Evolutionary conservation across 2,888 invertebrate species (phyloP).

Genomic region (Abrostola triplasia): DNA sequence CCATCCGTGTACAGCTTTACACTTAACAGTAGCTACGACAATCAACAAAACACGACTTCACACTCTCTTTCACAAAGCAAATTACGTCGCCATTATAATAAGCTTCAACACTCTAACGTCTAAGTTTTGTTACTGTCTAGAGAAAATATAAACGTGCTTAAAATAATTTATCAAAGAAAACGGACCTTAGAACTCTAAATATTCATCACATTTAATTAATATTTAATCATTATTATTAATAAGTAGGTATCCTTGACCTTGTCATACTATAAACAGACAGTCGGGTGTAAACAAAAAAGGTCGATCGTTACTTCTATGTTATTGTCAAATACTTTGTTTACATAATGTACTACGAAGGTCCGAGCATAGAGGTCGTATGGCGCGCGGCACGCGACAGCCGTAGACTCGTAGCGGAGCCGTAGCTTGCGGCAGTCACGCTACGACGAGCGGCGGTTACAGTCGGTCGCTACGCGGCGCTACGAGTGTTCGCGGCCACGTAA

Average conservation of each 20-base stretch:
- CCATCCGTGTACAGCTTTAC: no score
- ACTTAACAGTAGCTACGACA: no score
- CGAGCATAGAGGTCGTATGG: constrained; percentile 55
- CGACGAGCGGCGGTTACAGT: constrained; percentile 70
- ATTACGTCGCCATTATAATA: no score
- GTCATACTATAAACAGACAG: constrained; percentile 45
- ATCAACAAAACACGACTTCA: no score
- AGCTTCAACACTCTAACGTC: no score
- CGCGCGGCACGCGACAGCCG: constrained; percentile 51
- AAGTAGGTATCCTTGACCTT: constrained; percentile 53
- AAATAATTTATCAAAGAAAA: constrained; percentile 28
- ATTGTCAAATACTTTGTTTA: constrained; percentile 83
- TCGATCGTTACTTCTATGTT: constrained; percentile 70
- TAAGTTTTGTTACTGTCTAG: no score
- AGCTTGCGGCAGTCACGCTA: constrained; percentile 85
- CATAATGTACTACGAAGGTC: constrained; percentile 76
- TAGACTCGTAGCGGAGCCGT: constrained; percentile 62
- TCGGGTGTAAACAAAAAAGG: constrained; percentile 57
- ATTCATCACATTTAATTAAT: neutral
- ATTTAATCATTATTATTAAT: constrained; percentile 50
- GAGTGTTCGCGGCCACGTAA: constrained; percentile 71
- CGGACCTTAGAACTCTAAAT: neutral
- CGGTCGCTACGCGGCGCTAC: constrained; percentile 73
- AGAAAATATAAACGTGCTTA: no score
- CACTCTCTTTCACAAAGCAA: no score